These are phyloP conservation scores for Lamproptera curius DNA, from an alignment of 2,888 invertebrate genomes.

Conservation along the genomic window DNA sequence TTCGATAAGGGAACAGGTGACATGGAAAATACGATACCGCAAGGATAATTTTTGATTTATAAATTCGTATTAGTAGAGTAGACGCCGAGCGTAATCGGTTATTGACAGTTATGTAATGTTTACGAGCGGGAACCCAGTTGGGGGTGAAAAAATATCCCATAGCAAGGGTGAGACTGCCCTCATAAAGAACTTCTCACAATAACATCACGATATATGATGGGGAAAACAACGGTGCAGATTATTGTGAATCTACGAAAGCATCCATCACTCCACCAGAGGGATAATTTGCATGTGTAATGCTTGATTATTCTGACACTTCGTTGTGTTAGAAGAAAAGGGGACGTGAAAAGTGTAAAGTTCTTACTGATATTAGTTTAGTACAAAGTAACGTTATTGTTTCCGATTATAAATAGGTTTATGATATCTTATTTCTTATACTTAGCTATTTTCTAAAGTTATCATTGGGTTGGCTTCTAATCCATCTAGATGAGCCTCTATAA, in stretches of 20 bases:
- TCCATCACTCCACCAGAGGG: background rate
- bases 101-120: constrained; percentile 9
- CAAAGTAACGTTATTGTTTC: no score
- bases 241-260: background rate
- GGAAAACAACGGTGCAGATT: constrained; percentile 8
- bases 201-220: constrained; percentile 14
- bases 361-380: no score
- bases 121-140: background rate
- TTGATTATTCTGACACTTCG: no score
- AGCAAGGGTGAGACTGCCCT: background rate
- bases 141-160: constrained; percentile 7
- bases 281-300: background rate
- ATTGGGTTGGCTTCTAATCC: no score
- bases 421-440: no score
- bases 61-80: background rate
- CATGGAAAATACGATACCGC: background rate
- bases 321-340: no score
- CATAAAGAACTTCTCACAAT: constrained; percentile 10
- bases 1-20: background rate
- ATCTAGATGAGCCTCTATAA: no score
- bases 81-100: constrained; percentile 7
- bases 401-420: no score
- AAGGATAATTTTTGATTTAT: background rate
- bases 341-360: no score
- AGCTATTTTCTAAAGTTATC: no score